Conservation (phyloP, 23 tunicate species). For the Ciona savignyi region DNA sequence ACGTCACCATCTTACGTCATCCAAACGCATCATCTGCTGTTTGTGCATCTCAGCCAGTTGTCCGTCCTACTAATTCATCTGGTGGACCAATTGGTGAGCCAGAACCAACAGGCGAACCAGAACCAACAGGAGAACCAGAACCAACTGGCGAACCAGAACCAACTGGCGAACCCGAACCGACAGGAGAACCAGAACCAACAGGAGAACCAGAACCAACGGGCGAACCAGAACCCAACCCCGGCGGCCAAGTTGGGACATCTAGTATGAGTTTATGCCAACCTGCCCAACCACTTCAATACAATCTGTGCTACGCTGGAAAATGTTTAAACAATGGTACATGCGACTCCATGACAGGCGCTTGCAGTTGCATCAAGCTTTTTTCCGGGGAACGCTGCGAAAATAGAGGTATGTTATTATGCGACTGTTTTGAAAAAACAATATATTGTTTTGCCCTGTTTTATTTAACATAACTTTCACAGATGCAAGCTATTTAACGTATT, state of each 20-base stretch:
- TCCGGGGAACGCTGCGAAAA: conserved; percentile 62
- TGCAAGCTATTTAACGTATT: not conserved
- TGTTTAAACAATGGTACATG: conserved; percentile 81
- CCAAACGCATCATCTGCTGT: conserved; percentile 14
- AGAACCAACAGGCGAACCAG: conserved; percentile 26
- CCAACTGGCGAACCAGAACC: conserved; percentile 56
- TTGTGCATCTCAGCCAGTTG: conserved; percentile 18
- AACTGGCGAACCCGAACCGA: conserved; percentile 19
- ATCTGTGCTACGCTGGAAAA: conserved; percentile 40
- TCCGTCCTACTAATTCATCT: conserved; percentile 4
- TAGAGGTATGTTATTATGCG: conserved; percentile 37
- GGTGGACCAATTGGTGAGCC: conserved; percentile 17
- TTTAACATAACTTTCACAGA: not conserved
- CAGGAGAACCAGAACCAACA: conserved; percentile 14
- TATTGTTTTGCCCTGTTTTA: too few relatives aligned
- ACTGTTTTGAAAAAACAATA: too few relatives aligned
- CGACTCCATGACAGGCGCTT: conserved; percentile 30
- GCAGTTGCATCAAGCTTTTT: conserved; percentile 47
- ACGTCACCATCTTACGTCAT: conserved; percentile 53
- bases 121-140: conserved; percentile 38
- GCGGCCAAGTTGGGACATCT: conserved; percentile 15
- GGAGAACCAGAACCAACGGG: conserved; percentile 12
- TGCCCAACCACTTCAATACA: not conserved
- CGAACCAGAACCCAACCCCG: conserved; percentile 25
- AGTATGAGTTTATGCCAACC: conserved; percentile 13